These are phyloP conservation scores for Agrochola macilenta DNA, from an alignment of 2,888 invertebrate species.

Conservation along the genomic window DNA sequence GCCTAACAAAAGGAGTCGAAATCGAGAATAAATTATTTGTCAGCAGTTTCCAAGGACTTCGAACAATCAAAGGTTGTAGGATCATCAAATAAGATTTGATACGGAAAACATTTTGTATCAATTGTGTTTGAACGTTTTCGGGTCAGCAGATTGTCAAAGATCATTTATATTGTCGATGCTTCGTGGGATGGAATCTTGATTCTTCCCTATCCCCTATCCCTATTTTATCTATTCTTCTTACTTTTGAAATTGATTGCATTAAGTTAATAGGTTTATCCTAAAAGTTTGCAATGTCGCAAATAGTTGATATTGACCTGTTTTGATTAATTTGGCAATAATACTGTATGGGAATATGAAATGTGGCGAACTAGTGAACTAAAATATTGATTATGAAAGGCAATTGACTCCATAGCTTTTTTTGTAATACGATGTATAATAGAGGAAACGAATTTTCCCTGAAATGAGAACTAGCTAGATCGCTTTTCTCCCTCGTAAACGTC, in stretches of 20 bases:
- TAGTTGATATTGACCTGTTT: no score
- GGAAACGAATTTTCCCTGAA: no score
- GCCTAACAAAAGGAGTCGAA: background rate
- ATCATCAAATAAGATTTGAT: constrained; percentile 28
- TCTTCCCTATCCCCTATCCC: background rate
- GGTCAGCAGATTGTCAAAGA: constrained; percentile 2
- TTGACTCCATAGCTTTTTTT: no score
- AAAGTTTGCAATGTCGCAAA: no score
- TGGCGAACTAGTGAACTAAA: no score
- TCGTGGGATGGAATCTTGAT: background rate
- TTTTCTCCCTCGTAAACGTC: no score
- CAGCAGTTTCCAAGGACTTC: constrained; percentile 21
- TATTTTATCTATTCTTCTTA: background rate
- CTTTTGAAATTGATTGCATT: background rate
- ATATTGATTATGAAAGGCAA: no score
- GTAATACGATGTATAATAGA: no score
- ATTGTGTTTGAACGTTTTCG: constrained; percentile 13
- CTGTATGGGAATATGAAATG: no score
- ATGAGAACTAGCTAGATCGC: no score
- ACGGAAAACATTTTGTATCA: constrained; percentile 3
- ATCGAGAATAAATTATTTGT: constrained; percentile 22
- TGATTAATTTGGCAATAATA: no score
- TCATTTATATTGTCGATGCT: constrained; percentile 7
- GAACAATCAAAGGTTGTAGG: constrained; percentile 24
- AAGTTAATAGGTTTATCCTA: background rate